Evolutionary conservation across 2,113 vertebrate species (phyloP).

Genomic region (Isurus oxyrinchus): DNA sequence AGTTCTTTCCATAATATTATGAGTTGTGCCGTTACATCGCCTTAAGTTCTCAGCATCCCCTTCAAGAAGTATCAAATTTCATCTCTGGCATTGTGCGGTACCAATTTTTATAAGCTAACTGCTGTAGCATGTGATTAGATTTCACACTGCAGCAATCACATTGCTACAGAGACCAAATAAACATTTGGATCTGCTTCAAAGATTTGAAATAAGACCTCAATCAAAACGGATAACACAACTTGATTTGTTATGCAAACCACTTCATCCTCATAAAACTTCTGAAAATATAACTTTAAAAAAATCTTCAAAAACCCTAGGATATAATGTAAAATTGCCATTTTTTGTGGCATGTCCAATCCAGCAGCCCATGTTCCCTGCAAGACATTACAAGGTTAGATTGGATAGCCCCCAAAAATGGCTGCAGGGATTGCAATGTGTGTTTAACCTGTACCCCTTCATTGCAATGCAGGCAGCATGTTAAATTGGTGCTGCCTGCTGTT

Average conservation of each 20-base stretch:
- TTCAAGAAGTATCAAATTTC: neutral
- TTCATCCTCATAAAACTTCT: neutral
- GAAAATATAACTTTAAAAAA: neutral
- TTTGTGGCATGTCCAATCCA: neutral
- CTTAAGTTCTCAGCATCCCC: neutral
- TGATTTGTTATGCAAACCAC: constrained; percentile 12
- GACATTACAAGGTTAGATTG: neutral
- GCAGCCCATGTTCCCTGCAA: neutral
- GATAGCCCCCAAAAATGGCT: neutral
- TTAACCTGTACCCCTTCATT: neutral
- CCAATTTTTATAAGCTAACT: constrained; percentile 18
- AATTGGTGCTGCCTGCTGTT: neutral
- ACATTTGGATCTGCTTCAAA: constrained; percentile 26
- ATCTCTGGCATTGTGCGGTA: neutral
- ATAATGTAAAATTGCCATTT: neutral
- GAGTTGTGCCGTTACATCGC: neutral
- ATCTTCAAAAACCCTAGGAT: neutral
- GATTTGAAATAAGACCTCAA: constrained; percentile 18
- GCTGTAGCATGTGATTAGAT: constrained; percentile 28
- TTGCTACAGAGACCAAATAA: constrained; percentile 14
- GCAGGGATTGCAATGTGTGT: neutral
- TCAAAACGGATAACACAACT: neutral
- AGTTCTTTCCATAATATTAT: neutral
- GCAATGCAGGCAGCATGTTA: neutral
- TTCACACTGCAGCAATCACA: constrained; percentile 12